These are phyloP conservation scores for Lysiphlebus fabarum DNA, from an alignment of 1,140 invertebrate species.

Conservation along the genomic window DNA sequence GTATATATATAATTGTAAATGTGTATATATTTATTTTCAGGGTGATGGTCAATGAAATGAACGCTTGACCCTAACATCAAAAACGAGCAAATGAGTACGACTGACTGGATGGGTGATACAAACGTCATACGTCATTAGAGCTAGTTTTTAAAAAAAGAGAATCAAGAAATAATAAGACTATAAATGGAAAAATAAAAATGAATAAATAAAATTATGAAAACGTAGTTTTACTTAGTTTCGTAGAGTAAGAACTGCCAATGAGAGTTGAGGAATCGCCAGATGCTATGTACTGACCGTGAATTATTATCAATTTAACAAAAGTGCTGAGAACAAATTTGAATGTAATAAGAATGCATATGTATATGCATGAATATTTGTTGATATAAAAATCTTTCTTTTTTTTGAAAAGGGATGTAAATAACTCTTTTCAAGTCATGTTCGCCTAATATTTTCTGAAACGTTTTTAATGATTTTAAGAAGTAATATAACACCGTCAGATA, in stretches of 20 bases:
- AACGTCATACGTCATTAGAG: slow-evolving; percentile 48
- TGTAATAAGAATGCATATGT: too few relatives aligned
- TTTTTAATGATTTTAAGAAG: too few relatives aligned
- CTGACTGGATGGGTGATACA: slow-evolving; percentile 30
- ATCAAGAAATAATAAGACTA: slow-evolving; percentile 3
- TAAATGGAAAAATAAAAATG: slow-evolving; percentile 13
- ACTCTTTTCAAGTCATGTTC: too few relatives aligned
- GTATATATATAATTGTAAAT: neutral
- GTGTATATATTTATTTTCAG: neutral
- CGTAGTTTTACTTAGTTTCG: slow-evolving; percentile 1
- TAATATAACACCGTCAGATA: too few relatives aligned
- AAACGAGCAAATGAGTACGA: slow-evolving; percentile 26
- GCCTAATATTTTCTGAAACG: too few relatives aligned
- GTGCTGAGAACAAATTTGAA: too few relatives aligned
- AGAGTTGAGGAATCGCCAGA: slow-evolving; percentile 44
- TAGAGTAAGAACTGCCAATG: slow-evolving; percentile 26
- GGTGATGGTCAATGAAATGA: slow-evolving; percentile 32
- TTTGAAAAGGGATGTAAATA: too few relatives aligned
- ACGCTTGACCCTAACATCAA: slow-evolving; percentile 38
- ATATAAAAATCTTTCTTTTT: too few relatives aligned
- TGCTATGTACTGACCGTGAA: too few relatives aligned
- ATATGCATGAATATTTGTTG: too few relatives aligned
- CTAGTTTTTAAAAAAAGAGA: slow-evolving; percentile 25
- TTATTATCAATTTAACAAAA: too few relatives aligned
- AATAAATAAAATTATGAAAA: too few relatives aligned